Evolutionary conservation across 2,888 invertebrate genomes (phyloP), one percentile per base, ranked within the genome.

Genomic region (Sisyra nigra): DNA sequence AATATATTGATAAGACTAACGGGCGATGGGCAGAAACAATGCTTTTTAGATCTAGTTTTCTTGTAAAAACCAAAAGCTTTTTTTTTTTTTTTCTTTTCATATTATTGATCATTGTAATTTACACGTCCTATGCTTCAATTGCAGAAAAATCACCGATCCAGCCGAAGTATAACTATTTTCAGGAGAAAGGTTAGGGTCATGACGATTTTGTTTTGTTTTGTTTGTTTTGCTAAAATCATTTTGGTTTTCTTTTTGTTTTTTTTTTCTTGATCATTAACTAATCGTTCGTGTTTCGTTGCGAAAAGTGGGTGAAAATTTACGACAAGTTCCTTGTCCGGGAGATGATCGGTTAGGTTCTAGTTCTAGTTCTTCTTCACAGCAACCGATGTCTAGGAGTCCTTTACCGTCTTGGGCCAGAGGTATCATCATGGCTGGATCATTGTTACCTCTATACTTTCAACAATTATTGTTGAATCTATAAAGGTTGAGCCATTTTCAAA

Each of bases 381-480:
- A 57, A 41, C 60, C 60, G 47, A 62, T 59, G 48, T 61, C 56
- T 40, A 59, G 68, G 45, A 69, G 69, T 56, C 71, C 73, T 41
- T 62, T 73, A 52, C 73, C 74, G 44, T 68, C 67, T 56, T 71
- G 70, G 71, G 69, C 69, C 44, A 61, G 69, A 68, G 71, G 71
- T 72, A 71, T 54, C 54, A 24, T 54, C 54, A 24, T 24, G 3
- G 24, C 24, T 7, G 24, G 24, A 24, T 5, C 48, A 35, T 35
- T 9, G 14, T 11, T 11, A 35, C 9, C 14, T 35, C 11, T 14
- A 5, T 48, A 5, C 7, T 3, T 24, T 24, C 7, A 24, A 7
- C 24, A 24, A 24, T 24, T 34, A 11, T 34, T 34, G n/a, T 15
- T 34, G 14, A 34, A 34, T 34, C 7, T n/a, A 14, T 34, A 13